phyloP scores from a whole-genome alignment of 2,113 vertebrate genomes.

The Elanus axillaris region DNA sequence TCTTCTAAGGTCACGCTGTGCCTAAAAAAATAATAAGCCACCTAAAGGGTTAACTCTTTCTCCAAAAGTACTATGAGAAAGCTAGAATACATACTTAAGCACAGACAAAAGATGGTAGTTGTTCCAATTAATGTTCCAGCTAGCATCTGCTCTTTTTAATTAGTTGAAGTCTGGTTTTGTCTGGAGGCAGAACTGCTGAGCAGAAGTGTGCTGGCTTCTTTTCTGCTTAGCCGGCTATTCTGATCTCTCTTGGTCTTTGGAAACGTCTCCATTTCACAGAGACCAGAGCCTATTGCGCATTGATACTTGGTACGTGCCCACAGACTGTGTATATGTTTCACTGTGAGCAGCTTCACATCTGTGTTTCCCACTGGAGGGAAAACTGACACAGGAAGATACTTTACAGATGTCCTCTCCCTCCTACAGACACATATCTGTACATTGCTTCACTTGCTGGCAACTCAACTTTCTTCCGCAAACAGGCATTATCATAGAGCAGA shows the following conservation, averaged over 20 bases:
- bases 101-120: background rate
- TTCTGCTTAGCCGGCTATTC: slow-evolving; percentile 13
- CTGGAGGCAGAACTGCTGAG: background rate
- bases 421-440: background rate
- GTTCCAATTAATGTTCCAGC: slow-evolving; percentile 2
- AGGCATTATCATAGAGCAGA: background rate
- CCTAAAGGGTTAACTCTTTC: background rate
- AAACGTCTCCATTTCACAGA: background rate
- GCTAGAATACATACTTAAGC: background rate
- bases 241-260: background rate
- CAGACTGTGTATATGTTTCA: background rate
- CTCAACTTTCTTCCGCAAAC: background rate
- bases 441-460: background rate
- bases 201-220: background rate
- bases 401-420: background rate
- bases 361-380: background rate
- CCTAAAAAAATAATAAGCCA: background rate
- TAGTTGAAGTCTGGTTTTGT: slow-evolving; percentile 6
- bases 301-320: background rate
- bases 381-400: background rate
- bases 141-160: slow-evolving; percentile 40
- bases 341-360: background rate
- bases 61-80: background rate
- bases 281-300: background rate
- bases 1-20: background rate